Conservation (phyloP, 2,113 vertebrate species). For the Corvus cornix region DNA sequence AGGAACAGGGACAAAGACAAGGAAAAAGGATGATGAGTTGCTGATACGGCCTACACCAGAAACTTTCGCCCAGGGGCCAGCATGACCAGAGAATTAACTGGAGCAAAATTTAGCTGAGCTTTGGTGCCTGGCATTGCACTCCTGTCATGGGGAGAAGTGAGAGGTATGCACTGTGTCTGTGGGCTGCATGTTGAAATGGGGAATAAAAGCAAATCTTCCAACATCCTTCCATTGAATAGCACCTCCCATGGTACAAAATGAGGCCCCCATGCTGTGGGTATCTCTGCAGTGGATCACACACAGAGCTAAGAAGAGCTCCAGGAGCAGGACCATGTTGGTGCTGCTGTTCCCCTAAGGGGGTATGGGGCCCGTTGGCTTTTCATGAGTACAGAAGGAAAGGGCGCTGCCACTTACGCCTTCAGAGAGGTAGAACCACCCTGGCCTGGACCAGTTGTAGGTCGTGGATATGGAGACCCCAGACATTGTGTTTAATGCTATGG, state of each 20-base stretch:
- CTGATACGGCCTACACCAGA: background rate
- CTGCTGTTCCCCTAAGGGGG: background rate
- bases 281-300: background rate
- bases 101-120: background rate
- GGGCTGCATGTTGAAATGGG: background rate
- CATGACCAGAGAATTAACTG: background rate
- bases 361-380: background rate
- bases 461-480: background rate
- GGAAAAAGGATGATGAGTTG: background rate
- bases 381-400: background rate
- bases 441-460: background rate
- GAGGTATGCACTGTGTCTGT: background rate
- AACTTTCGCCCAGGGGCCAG: background rate
- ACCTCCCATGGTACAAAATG: too few species aligned
- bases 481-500: background rate
- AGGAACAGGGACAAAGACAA: background rate
- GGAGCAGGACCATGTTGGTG: background rate
- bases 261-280: background rate
- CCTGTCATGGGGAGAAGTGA: background rate
- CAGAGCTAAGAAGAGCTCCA: background rate
- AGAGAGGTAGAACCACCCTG: background rate
- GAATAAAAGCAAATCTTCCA: background rate
- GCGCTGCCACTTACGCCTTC: background rate
- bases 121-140: background rate
- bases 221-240: background rate